Conservation (phyloP, 2,888 invertebrate species). For the Pardosa pseudoannulata region DNA sequence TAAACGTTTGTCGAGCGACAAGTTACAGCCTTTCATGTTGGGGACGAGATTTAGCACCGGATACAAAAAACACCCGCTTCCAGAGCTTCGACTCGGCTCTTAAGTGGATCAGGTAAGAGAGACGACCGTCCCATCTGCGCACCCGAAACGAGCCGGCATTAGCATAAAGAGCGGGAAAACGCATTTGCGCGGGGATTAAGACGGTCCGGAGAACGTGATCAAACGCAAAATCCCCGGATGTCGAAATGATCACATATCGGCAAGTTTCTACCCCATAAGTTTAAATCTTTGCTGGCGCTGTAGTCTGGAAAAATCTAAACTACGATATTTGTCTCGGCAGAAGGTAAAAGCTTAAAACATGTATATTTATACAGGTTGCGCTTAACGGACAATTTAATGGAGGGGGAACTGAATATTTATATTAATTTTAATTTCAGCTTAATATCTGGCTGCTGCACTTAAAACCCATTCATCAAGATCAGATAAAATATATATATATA, state of each 20-base stretch:
- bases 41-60: too few relatives aligned
- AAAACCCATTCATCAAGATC: too few relatives aligned
- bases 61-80: too few relatives aligned
- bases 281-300: neutral
- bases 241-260: slow-evolving; percentile 36
- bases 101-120: neutral
- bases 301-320: neutral
- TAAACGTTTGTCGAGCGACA: too few relatives aligned
- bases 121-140: neutral
- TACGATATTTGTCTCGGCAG: too few relatives aligned
- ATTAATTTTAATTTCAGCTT: neutral
- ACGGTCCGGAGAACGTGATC: slow-evolving; percentile 33
- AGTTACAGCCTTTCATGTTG: too few relatives aligned
- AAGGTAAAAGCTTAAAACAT: neutral
- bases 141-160: slow-evolving; percentile 7
- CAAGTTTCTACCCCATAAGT: neutral
- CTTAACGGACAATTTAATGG: neutral
- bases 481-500: too few relatives aligned
- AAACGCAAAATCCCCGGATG: slow-evolving; percentile 46
- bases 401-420: neutral
- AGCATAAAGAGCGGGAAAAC: slow-evolving; percentile 63
- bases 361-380: neutral
- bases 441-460: too few relatives aligned
- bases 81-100: neutral
- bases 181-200: slow-evolving; percentile 39